Evolutionary conservation across 2,888 invertebrate genomes (phyloP).

Genomic region (Erebia epiphron): DNA sequence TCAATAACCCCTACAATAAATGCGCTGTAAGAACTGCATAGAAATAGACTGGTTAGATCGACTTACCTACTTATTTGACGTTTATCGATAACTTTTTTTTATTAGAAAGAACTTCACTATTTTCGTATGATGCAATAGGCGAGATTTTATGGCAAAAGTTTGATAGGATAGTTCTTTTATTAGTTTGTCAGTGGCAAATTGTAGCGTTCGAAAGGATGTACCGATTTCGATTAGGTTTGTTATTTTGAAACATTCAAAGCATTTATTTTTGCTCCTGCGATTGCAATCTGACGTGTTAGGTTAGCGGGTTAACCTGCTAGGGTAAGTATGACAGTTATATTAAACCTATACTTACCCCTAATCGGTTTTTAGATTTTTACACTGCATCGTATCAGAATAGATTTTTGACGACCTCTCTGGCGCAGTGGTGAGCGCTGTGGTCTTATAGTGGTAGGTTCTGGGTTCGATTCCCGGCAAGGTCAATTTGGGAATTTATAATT

Average conservation of each 20-base stretch:
- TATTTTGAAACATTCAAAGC: neutral
- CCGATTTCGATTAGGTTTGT: conserved; percentile 10
- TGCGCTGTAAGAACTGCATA: conserved; percentile 21
- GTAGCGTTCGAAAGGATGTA: neutral
- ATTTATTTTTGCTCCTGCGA: no score
- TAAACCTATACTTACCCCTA: no score
- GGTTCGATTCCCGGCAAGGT: no score
- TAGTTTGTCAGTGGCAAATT: conserved; percentile 7
- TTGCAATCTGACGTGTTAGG: no score
- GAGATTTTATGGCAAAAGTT: conserved; percentile 19
- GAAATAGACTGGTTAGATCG: conserved; percentile 24
- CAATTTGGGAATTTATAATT: no score
- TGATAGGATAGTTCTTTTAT: conserved; percentile 20
- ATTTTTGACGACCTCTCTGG: no score
- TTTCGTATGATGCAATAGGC: conserved; percentile 15
- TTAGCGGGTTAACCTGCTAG: no score
- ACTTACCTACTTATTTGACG: neutral
- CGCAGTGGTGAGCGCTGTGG: no score
- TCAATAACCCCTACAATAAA: neutral
- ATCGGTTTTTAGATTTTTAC: no score
- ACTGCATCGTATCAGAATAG: no score
- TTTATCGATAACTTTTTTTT: conserved; percentile 10
- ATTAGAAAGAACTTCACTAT: neutral
- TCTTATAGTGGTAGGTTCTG: no score
- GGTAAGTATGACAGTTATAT: no score